Evolutionary conservation across 2,888 invertebrate genomes (phyloP).

Genomic region (Lordiphosa fenestrarum): DNA sequence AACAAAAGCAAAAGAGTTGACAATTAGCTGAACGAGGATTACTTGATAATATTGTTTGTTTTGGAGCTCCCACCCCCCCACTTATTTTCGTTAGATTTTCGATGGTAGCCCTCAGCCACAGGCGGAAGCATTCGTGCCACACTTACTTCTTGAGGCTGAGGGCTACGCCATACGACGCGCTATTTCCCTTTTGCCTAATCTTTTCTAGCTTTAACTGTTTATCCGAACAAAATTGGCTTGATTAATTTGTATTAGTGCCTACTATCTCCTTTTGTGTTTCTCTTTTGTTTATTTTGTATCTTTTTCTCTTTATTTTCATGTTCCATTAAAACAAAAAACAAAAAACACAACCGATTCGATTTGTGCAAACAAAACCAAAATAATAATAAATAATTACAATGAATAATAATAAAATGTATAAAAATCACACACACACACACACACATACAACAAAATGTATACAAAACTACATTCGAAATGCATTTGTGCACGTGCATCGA

Average conservation of each 20-base stretch:
- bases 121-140: background rate
- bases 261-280: conserved; percentile 72
- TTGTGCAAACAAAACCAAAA: conserved; percentile 50
- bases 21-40: conserved; percentile 12
- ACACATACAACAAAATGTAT: conserved; percentile 58
- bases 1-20: conserved; percentile 40
- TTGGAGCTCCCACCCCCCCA: background rate
- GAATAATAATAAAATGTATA: background rate
- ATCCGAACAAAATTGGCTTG: conserved; percentile 1
- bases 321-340: conserved; percentile 70
- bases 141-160: background rate
- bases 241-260: conserved; percentile 16
- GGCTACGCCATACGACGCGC: no score
- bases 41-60: background rate
- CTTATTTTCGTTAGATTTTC: background rate
- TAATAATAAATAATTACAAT: conserved; percentile 6
- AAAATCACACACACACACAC: conserved; percentile 1
- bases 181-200: no score
- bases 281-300: conserved; percentile 75
- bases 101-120: background rate
- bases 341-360: conserved; percentile 65
- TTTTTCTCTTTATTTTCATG: conserved; percentile 78
- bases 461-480: conserved; percentile 71
- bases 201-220: background rate
- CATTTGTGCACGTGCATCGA: conserved; percentile 71